Percentiles rank a stretch among this genome's conserved stretches.
Evolutionary conservation across 2,888 invertebrate genomes (phyloP).

Genomic region (Acheta domesticus): DNA sequence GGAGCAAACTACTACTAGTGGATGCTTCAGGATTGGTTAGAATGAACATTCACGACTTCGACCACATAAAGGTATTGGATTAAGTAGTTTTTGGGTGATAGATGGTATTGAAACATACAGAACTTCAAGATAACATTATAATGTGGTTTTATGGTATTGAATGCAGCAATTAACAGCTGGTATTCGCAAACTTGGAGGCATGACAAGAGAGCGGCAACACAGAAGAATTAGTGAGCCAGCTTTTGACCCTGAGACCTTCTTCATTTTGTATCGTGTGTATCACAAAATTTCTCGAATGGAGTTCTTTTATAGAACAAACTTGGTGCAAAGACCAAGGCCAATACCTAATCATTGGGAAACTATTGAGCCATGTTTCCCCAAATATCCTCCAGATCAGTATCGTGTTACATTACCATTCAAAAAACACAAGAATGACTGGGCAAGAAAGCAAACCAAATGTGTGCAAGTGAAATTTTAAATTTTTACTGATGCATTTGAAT

Average conservation of each 20-base stretch:
- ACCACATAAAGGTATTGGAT: background rate
- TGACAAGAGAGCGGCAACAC: background rate
- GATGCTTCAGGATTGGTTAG: background rate
- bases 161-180: background rate
- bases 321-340: background rate
- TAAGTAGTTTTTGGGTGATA: no score
- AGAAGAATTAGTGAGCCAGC: background rate
- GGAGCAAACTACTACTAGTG: background rate
- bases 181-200: background rate
- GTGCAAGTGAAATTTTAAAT: background rate
- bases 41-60: constrained; percentile 3
- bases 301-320: background rate
- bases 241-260: background rate
- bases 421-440: background rate
- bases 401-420: background rate
- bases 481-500: no score
- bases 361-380: background rate
- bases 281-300: background rate
- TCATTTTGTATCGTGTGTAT: background rate
- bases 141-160: background rate
- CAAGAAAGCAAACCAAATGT: constrained; percentile 6
- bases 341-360: background rate
- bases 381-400: constrained; percentile 3
- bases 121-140: background rate
- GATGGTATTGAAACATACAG: background rate